Evolutionary conservation across 1,140 invertebrate species (phyloP).

Genomic region (Musca vetustissima): DNA sequence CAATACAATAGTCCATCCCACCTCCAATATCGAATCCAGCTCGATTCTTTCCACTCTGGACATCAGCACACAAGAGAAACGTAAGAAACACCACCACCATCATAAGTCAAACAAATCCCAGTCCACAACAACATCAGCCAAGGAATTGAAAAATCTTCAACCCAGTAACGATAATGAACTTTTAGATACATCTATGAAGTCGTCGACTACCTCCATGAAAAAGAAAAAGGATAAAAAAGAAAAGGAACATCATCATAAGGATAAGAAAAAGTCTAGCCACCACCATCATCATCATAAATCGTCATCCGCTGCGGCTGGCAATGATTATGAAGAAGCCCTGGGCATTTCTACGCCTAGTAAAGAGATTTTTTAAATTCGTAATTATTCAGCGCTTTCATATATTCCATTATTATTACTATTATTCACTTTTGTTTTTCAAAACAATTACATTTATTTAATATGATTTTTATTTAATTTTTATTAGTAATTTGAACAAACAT

Average conservation of each 20-base stretch:
- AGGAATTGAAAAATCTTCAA: conserved; percentile 50
- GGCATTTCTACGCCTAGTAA: conserved; percentile 91
- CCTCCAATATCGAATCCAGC: neutral
- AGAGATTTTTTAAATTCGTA: conserved; percentile 65
- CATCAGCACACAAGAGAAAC: neutral
- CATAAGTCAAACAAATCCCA: conserved; percentile 24
- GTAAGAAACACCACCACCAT: conserved; percentile 13
- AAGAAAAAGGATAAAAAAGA: conserved; percentile 54
- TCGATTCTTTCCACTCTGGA: no score
- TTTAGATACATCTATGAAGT: no score
- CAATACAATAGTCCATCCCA: no score
- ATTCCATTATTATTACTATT: neutral
- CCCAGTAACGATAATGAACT: neutral
- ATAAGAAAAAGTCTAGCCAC: conserved; percentile 53
- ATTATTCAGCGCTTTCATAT: neutral
- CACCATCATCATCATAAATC: conserved; percentile 35
- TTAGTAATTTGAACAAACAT: neutral
- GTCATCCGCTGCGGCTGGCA: conserved; percentile 45
- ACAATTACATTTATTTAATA: neutral
- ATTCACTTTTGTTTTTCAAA: neutral
- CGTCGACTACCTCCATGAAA: conserved; percentile 40
- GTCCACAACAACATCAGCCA: conserved; percentile 53
- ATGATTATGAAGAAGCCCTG: conserved; percentile 76
- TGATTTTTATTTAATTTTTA: neutral
- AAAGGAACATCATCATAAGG: conserved; percentile 43